These are phyloP conservation scores for Pseudochirops corinnae DNA, from an alignment of 2,797 vertebrate species.

Conservation along the genomic window DNA sequence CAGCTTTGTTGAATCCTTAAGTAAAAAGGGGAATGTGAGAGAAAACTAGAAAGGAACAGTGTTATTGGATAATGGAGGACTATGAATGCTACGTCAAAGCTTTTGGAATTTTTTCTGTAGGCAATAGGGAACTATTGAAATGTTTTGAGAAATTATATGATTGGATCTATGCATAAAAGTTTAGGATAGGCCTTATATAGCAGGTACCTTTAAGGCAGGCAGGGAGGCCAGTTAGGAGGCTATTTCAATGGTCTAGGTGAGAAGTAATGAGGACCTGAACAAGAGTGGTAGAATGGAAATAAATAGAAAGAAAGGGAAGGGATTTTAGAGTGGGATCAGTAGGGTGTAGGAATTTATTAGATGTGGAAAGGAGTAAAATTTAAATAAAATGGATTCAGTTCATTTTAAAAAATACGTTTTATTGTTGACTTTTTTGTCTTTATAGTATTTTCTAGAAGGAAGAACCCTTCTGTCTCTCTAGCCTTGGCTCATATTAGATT, in stretches of 20 bases:
- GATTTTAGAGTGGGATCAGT: not conserved
- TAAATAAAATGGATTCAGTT: not conserved
- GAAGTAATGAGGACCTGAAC: not conserved
- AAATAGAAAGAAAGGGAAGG: not conserved
- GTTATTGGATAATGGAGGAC: not conserved
- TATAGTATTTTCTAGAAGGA: not conserved
- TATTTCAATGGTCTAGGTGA: not conserved
- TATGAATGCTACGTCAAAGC: not conserved
- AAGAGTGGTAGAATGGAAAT: not conserved
- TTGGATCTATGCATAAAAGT: not conserved
- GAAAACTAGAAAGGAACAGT: not conserved
- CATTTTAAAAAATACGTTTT: not conserved
- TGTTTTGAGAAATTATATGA: not conserved
- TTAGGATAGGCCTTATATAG: not conserved
- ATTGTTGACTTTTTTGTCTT: not conserved
- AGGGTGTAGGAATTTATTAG: not conserved
- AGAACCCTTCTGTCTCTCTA: not conserved
- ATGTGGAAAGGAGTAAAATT: not conserved
- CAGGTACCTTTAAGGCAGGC: not conserved
- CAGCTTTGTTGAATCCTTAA: not conserved
- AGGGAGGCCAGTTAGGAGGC: not conserved
- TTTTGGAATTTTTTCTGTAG: not conserved
- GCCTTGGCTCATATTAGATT: not conserved
- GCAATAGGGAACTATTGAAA: not conserved
- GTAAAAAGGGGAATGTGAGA: not conserved